Conservation (phyloP, 2,113 vertebrate genomes). For the Leptodactylus fuscus region DNA sequence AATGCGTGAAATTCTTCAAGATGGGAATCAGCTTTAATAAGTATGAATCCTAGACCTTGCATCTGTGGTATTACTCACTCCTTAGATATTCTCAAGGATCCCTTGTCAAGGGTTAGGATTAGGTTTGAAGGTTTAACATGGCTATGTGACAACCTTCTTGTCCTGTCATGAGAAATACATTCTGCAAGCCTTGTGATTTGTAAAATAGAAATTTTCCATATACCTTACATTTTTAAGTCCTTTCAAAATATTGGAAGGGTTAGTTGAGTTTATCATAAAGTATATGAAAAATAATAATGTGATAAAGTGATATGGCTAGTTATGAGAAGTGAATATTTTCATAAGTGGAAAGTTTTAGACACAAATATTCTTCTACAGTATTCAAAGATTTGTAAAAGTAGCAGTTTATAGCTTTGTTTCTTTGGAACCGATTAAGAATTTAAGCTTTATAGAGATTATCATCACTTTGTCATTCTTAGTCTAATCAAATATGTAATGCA, state of each 20-base stretch:
- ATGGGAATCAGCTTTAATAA: neutral
- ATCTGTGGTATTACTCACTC: neutral
- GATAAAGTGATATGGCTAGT: neutral
- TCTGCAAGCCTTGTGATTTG: too few relatives aligned
- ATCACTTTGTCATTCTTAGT: too few relatives aligned
- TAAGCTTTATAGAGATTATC: too few relatives aligned
- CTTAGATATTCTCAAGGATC: neutral
- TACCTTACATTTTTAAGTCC: neutral
- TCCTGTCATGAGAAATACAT: neutral
- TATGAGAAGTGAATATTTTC: neutral
- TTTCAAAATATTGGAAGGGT: neutral
- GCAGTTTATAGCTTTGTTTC: too few relatives aligned
- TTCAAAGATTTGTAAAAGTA: neutral
- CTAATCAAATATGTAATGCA: neutral
- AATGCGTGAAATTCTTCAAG: neutral
- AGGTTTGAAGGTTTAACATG: neutral
- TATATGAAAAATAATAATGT: neutral
- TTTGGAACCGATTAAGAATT: too few relatives aligned
- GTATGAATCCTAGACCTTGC: neutral
- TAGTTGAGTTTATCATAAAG: neutral
- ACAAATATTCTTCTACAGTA: neutral
- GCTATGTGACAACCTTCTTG: neutral
- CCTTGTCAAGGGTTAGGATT: neutral
- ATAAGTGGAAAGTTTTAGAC: neutral
- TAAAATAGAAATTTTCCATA: neutral